Percentiles rank a stretch among this genome's conserved stretches.
Conservation (phyloP, 1,140 invertebrate genomes). For the Asbolus verrucosus region DNA sequence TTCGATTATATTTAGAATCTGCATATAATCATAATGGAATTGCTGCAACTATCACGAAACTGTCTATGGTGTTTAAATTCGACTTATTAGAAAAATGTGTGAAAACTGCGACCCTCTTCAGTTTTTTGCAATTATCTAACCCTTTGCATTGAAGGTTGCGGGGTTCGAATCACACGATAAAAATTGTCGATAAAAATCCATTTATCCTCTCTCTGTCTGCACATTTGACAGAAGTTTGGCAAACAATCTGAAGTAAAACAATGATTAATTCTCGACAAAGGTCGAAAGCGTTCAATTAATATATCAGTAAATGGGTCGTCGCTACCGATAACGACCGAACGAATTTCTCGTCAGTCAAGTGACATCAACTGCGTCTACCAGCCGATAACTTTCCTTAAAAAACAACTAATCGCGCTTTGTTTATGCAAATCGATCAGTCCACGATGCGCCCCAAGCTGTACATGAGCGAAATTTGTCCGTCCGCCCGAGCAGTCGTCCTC, state of each 20-base stretch:
- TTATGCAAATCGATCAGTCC: constrained; percentile 6
- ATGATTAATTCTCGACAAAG: constrained; percentile 7
- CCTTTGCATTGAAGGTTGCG: no score
- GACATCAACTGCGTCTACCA: background rate
- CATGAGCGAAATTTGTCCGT: constrained; percentile 39
- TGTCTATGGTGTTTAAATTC: no score
- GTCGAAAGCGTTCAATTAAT: constrained; percentile 1
- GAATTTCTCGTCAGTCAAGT: background rate
- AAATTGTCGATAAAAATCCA: no score
- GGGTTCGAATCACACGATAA: no score
- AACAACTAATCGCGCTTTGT: constrained; percentile 3
- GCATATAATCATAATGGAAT: no score
- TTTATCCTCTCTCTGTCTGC: no score
- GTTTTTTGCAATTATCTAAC: no score
- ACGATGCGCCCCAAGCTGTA: constrained; percentile 31
- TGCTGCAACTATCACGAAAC: no score
- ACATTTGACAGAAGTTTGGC: no score
- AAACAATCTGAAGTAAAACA: background rate
- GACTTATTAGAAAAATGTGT: no score
- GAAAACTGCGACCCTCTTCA: no score
- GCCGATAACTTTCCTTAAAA: background rate
- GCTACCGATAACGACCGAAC: constrained; percentile 4
- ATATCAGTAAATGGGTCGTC: constrained; percentile 17
- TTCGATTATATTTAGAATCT: no score
- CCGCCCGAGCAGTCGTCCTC: constrained; percentile 20